These are phyloP conservation scores for Cylloceria caligata DNA, from an alignment of 2,888 invertebrate species.

Conservation along the genomic window DNA sequence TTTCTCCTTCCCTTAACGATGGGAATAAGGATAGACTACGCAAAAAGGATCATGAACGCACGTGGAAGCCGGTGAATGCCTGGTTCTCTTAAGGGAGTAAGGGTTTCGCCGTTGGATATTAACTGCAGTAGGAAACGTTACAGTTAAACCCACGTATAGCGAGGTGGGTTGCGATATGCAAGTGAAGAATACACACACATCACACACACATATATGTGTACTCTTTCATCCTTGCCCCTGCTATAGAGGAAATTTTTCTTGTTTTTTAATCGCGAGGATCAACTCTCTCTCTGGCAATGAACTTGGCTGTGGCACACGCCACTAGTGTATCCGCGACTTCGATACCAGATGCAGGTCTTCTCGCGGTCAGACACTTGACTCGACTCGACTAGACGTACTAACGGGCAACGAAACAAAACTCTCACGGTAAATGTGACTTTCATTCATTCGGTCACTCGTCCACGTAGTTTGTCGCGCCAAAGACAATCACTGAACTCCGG, in stretches of 20 bases:
- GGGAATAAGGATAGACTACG: too few species aligned
- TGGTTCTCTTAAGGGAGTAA: not conserved
- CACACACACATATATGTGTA: not conserved
- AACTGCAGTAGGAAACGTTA: not conserved
- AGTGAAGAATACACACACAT: not conserved
- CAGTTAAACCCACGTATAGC: not conserved
- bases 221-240: too few species aligned
- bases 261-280: slow-evolving; percentile 75
- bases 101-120: too few species aligned
- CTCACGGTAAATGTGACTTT: slow-evolving; percentile 2
- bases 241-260: slow-evolving; percentile 66
- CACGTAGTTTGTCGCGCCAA: too few species aligned
- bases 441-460: not conserved
- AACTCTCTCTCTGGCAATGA: slow-evolving; percentile 83
- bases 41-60: slow-evolving; percentile 25
- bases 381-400: not conserved
- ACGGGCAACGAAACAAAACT: not conserved
- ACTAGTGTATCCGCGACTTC: slow-evolving; percentile 81
- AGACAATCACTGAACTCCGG: slow-evolving; percentile 19
- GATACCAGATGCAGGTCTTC: slow-evolving; percentile 76
- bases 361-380: slow-evolving; percentile 8
- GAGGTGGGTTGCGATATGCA: not conserved
- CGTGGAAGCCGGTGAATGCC: slow-evolving; percentile 34
- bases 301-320: slow-evolving; percentile 76
- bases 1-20: too few species aligned